A percentile compares a stretch with the other conserved stretches of the same genome.
phyloP scores from a whole-genome alignment of 2,888 invertebrate genomes.

The Ecdyonurus torrentis region DNA sequence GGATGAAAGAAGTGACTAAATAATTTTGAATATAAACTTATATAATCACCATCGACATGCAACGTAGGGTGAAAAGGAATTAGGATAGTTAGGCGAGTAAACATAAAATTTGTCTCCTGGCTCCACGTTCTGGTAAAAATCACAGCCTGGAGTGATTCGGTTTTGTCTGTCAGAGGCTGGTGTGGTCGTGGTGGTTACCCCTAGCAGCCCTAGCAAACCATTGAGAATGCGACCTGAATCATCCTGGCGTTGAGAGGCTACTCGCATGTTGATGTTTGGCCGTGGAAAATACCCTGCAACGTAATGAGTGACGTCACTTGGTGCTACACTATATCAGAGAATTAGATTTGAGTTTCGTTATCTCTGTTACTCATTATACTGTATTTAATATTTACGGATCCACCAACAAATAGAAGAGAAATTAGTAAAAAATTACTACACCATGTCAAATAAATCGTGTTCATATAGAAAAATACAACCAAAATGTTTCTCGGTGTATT shows the following conservation, averaged over 20 bases:
- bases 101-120: conserved; percentile 27
- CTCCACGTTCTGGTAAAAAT: conserved; percentile 26
- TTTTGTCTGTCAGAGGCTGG: not conserved
- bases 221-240: not conserved
- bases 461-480: no score
- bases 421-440: no score
- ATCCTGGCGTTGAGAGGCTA: not conserved
- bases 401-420: no score
- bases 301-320: no score
- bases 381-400: no score
- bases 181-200: not conserved
- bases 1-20: no score
- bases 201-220: not conserved
- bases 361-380: no score
- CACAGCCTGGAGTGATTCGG: conserved; percentile 26
- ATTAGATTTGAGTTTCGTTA: no score
- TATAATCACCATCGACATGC: not conserved
- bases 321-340: no score
- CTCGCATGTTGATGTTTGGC: not conserved
- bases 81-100: conserved; percentile 22
- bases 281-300: not conserved
- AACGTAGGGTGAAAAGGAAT: not conserved
- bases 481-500: no score
- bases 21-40: no score
- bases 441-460: no score